Conservation (phyloP, 2,113 vertebrate species). For the Leptocoma aspasia region DNA sequence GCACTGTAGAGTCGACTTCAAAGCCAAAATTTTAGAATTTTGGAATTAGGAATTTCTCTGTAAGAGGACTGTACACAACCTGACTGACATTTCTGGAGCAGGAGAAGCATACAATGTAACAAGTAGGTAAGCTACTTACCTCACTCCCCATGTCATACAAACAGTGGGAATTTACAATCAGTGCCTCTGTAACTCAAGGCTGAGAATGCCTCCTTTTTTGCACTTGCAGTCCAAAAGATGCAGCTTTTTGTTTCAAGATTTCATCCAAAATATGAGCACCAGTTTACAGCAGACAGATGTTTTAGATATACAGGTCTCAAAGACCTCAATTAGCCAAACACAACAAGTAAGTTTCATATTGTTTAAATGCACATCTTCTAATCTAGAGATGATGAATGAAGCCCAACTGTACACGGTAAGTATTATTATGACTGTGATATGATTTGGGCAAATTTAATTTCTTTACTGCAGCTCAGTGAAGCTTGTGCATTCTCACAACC, state of each 20-base stretch:
- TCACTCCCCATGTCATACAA: neutral
- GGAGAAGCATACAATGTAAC: neutral
- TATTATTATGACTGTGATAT: neutral
- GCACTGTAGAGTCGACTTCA: neutral
- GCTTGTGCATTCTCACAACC: neutral
- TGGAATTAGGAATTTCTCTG: neutral
- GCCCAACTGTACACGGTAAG: neutral
- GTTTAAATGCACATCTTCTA: neutral
- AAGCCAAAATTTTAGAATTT: neutral
- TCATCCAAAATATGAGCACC: neutral
- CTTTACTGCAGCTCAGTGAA: neutral
- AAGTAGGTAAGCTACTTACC: neutral
- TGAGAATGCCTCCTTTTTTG: neutral
- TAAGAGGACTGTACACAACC: neutral
- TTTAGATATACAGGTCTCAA: neutral
- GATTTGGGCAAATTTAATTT: neutral
- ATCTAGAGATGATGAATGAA: neutral
- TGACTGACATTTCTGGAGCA: slow-evolving; percentile 14
- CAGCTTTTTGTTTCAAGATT: neutral
- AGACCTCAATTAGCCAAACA: neutral
- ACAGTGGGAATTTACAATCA: neutral
- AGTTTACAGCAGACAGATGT: neutral
- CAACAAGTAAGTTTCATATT: neutral
- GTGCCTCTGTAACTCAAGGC: neutral
- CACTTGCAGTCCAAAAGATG: neutral